Base-by-base conservation (phyloP, 2,888 invertebrate species). In the Anodontia alba region DNA sequence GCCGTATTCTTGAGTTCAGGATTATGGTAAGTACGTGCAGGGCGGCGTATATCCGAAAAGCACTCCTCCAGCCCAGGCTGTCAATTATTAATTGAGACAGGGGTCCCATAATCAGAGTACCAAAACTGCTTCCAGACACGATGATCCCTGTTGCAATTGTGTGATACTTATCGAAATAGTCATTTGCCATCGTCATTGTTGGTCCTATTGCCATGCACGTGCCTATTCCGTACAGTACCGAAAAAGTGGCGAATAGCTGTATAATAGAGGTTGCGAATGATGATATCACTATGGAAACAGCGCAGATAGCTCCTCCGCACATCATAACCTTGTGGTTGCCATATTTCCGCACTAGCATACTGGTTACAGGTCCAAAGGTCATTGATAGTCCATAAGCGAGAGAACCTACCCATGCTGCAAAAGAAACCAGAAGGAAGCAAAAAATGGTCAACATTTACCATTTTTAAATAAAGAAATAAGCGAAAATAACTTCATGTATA, bases 361-460 rank as follows among this genome's bases (percentile, higher is more conserved):
- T 87, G 38, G 88, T 87, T 3, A 92, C 38, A 1, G 92, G 92
- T 36, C 91, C 90, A 66, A 92, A 88, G 15, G 88, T 87, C 90
- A 90, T 91, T 1, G 90, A 88, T 8, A 92, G 76, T 5, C 92
- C 92, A 73, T 91, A 92, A 0, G 89, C 87, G 8, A 88, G 73
- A 15, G 92, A 92, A 12, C 91, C 92, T 33, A 92, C 77, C 92
- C 92, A 92, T 72, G 92, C 92, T 92, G 88, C 72, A 90, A 89
- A 29, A 29, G 72, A 26, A 51, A 73, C 10, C 54, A 42, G 3
- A 42, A 12, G 26, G 26, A 69, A 69, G n/a, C 15, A 69, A 26
- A 42, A 29, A 20, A 36, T 10, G n/a, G n/a, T n/a, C n/a, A n/a
- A n/a, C n/a, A n/a, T n/a, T n/a, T n/a, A n/a, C n/a, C n/a, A n/a